Evolutionary conservation across 2,113 vertebrate species (phyloP).

Genomic region (Podocnemis expansa): DNA sequence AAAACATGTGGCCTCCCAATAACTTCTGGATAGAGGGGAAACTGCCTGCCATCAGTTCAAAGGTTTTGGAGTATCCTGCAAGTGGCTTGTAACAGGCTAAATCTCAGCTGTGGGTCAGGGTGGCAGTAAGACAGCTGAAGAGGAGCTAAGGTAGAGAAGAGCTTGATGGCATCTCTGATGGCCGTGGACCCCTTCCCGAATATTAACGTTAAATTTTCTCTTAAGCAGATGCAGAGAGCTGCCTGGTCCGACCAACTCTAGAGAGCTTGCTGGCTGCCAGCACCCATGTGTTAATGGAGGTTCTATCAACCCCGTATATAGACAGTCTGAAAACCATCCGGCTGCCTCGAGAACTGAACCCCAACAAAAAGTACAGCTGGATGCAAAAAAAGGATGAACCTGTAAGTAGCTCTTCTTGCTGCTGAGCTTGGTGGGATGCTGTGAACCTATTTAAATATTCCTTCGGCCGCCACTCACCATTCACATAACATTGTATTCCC

Average conservation of each 20-base stretch:
- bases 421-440: neutral
- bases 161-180: too few species aligned
- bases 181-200: neutral
- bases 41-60: conserved; percentile 25
- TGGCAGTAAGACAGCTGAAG: neutral
- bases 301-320: conserved; percentile 83
- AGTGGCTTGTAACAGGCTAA: neutral
- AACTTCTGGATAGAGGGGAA: conserved; percentile 31
- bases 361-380: conserved; percentile 98
- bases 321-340: conserved; percentile 86
- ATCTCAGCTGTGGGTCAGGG: neutral
- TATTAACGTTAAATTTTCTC: neutral
- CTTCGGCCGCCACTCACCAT: neutral
- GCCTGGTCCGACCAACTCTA: conserved; percentile 80
- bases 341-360: conserved; percentile 90
- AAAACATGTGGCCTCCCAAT: conserved; percentile 65
- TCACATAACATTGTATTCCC: neutral
- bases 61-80: conserved; percentile 1
- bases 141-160: too few species aligned
- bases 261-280: conserved; percentile 91
- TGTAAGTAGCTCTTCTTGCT: conserved; percentile 74
- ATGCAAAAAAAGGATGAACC: conserved; percentile 94
- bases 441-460: neutral
- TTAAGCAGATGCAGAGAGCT: conserved; percentile 66
- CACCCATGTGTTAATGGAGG: conserved; percentile 92